phyloP scores from a whole-genome alignment of 2,888 invertebrate species.

The Dascillus cervinus region DNA sequence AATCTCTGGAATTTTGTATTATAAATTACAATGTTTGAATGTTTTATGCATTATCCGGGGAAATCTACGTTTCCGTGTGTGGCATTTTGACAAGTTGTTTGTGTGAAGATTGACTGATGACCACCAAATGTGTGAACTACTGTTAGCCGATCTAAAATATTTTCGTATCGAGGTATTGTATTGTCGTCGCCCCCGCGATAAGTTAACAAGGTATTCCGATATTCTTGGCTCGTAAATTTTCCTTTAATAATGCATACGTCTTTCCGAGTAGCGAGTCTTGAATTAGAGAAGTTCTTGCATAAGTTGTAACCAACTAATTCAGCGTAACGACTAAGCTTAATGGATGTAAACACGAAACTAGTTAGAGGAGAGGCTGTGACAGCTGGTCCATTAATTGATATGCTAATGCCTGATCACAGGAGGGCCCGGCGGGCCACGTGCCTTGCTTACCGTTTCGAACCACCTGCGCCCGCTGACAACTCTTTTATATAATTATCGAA shows the following conservation, averaged over 20 bases:
- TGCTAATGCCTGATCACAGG: slow-evolving; percentile 30
- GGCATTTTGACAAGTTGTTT: slow-evolving; percentile 24
- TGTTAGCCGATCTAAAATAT: slow-evolving; percentile 18
- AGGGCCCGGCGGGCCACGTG: slow-evolving; percentile 25
- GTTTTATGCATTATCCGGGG: slow-evolving; percentile 25
- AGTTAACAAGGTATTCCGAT: too few relatives aligned
- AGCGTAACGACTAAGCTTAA: slow-evolving; percentile 8
- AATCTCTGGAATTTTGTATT: slow-evolving; percentile 26
- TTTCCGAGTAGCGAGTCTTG: too few relatives aligned
- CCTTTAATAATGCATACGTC: too few relatives aligned
- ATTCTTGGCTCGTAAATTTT: too few relatives aligned
- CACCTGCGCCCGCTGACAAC: slow-evolving; percentile 12
- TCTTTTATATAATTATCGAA: too few relatives aligned
- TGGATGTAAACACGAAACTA: slow-evolving; percentile 35
- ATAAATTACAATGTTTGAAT: slow-evolving; percentile 27
- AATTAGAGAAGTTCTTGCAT: too few relatives aligned
- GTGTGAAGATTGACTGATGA: slow-evolving; percentile 24
- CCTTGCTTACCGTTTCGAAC: slow-evolving; percentile 13
- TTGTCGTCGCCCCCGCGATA: too few relatives aligned
- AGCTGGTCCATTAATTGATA: slow-evolving; percentile 39
- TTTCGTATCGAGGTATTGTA: too few relatives aligned
- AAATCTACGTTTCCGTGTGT: slow-evolving; percentile 26
- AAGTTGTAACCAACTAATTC: too few relatives aligned
- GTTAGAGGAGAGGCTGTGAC: slow-evolving; percentile 41
- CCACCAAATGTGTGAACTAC: slow-evolving; percentile 15